Evolutionary conservation across 2,797 vertebrate genomes (phyloP), one percentile per base, ranked within the genome.

Genomic region (Hipposideros larvatus): DNA sequence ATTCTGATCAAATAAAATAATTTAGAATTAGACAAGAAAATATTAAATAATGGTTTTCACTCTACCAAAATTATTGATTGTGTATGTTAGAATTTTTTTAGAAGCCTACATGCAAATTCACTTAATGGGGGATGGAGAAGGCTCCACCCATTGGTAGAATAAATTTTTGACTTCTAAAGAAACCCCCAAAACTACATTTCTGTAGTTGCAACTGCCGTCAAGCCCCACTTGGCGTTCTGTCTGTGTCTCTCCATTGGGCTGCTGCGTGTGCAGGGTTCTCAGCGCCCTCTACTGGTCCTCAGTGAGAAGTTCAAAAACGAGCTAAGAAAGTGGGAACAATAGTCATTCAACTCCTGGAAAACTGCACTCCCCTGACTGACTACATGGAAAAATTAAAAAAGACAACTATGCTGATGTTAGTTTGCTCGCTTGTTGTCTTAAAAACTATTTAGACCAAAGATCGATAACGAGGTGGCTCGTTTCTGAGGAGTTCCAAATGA

Each of bases 201-300:
- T 21, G 53, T 21, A 34, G 46, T 4, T 21, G 14, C 19, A 1
- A 0, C 65, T 41, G 18, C 7, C 41, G 37, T 19, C 65, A 86
- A 77, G 34, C n/a, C 14, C 63, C 41, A 1, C 22, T 37, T 15
- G 11, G 14, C 46, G 16, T 16, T 24, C 24, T 14, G 18, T 28
- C 48, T 24, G 28, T 16, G 8, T 28, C 48, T 80, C 37, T 66
- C 34, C 87, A 1, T 6, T 1, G 21, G 31, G 24, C 11, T 2
- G n/a, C 71, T 26, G 22, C 37, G 93, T 95, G 85, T 26, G 8
- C 84, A 96, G 96, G 95, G 96, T 89, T 70, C 90, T 87, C 79
- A 95, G 96, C 57, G 90, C 97, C 98, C 98, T 98, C 98, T 98
- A 75, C 98, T 98, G 98, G 97, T 70, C 61, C 77, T 19, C 61